Percentiles rank a stretch among this genome's conserved stretches.
phyloP scores from a whole-genome alignment of 2,797 vertebrate species.

The Pseudopleuronectes americanus region DNA sequence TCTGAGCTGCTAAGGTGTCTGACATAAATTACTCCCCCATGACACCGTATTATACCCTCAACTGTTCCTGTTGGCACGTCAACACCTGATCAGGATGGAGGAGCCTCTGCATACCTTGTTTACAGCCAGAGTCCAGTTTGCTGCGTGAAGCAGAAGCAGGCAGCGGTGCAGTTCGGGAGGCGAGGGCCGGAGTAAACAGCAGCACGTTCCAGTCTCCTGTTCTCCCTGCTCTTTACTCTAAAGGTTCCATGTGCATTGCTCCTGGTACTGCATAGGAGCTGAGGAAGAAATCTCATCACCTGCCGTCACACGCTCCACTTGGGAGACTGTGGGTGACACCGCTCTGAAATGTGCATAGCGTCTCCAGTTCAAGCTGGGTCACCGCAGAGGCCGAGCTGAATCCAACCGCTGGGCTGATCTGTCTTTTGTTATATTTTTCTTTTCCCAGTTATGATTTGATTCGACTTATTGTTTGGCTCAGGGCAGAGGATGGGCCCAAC shows the following conservation, averaged over 20 bases:
- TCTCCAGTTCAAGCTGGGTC: constrained; percentile 56
- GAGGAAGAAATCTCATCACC: constrained; percentile 54
- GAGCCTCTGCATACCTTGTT: constrained; percentile 59
- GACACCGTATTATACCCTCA: constrained; percentile 33
- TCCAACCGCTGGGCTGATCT: constrained; percentile 63
- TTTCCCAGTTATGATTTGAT: constrained; percentile 69
- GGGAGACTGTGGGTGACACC: constrained; percentile 62
- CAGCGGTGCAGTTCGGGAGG: constrained; percentile 38
- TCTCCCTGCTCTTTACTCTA: constrained; percentile 38
- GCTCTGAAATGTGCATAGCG: constrained; percentile 66
- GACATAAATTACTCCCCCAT: constrained; percentile 62
- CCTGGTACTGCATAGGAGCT: constrained; percentile 63
- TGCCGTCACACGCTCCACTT: constrained; percentile 61
- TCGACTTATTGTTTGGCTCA: constrained; percentile 71
- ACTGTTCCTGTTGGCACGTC: constrained; percentile 58
- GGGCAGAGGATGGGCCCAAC: constrained; percentile 77
- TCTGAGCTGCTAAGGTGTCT: constrained; percentile 85
- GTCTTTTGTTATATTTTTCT: constrained; percentile 64
- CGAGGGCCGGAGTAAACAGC: constrained; percentile 52
- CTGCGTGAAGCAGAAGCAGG: constrained; percentile 47
- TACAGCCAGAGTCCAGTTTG: constrained; percentile 60
- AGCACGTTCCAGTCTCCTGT: constrained; percentile 50
- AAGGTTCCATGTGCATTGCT: constrained; percentile 49
- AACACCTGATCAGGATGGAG: constrained; percentile 67
- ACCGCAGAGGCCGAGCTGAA: constrained; percentile 71